Conservation (phyloP, 1,140 invertebrate genomes). For the Drosophila baimaii region DNA sequence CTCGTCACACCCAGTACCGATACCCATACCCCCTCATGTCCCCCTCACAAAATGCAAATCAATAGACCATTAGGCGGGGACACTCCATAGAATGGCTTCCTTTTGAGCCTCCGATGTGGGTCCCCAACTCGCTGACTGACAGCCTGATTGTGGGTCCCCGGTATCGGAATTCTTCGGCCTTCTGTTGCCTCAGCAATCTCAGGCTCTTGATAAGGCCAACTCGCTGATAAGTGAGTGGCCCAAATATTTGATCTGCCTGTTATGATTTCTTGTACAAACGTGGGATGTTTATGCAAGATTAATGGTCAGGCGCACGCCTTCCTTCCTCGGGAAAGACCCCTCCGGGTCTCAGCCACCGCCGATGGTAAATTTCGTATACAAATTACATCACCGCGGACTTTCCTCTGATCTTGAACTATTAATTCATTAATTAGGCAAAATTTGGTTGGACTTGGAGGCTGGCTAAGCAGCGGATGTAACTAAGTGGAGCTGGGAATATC, state of each 20-base stretch:
- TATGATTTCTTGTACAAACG: constrained; percentile 67
- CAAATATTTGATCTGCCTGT: constrained; percentile 73
- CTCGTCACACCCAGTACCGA: constrained; percentile 17
- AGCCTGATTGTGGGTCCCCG: constrained; percentile 55
- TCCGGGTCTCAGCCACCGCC: constrained; percentile 2
- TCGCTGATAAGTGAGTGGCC: constrained; percentile 45
- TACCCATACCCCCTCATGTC: background rate
- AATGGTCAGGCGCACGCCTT: constrained; percentile 79
- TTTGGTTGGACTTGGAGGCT: constrained; percentile 54
- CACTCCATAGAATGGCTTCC: background rate
- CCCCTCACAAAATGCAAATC: constrained; percentile 52
- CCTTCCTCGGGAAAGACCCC: constrained; percentile 30
- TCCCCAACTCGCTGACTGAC: constrained; percentile 38
- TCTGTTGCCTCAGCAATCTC: constrained; percentile 14
- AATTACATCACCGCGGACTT: constrained; percentile 45
- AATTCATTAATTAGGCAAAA: constrained; percentile 69
- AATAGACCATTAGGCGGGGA: constrained; percentile 32
- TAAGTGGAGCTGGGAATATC: constrained; percentile 25
- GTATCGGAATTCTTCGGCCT: constrained; percentile 4
- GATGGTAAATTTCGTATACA: constrained; percentile 23
- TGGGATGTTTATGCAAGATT: constrained; percentile 78
- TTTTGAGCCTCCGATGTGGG: constrained; percentile 50
- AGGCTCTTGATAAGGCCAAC: constrained; percentile 54
- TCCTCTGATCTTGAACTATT: constrained; percentile 59
- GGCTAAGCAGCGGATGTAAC: constrained; percentile 57